phyloP scores from a whole-genome alignment of 2,113 vertebrate species.

The Tachuris rubrigastra region DNA sequence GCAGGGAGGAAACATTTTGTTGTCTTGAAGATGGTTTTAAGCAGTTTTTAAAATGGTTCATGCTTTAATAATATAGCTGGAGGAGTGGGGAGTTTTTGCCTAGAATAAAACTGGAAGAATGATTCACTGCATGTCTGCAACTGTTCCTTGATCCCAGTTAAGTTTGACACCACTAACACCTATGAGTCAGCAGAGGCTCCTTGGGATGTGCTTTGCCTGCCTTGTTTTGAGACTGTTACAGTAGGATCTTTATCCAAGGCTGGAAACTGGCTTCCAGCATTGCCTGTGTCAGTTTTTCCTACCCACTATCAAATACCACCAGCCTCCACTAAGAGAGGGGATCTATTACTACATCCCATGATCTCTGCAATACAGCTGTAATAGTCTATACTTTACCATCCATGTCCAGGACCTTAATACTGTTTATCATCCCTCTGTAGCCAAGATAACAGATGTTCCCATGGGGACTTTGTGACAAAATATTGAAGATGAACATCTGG shows the following conservation, averaged over 20 bases:
- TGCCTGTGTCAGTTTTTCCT: conserved; percentile 56
- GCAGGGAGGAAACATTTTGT: not conserved
- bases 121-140: conserved; percentile 57
- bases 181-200: conserved; percentile 57
- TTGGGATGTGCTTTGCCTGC: conserved; percentile 25
- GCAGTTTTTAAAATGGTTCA: conserved; percentile 12
- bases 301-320: conserved; percentile 47
- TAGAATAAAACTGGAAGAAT: conserved; percentile 65
- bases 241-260: conserved; percentile 35
- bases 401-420: not conserved
- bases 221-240: conserved; percentile 45
- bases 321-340: not conserved
- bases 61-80: conserved; percentile 49
- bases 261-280: conserved; percentile 21
- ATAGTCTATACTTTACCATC: not conserved
- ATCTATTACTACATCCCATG: not conserved
- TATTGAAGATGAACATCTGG: not conserved
- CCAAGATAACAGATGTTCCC: not conserved
- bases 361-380: not conserved
- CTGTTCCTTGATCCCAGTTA: conserved; percentile 50
- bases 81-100: conserved; percentile 32
- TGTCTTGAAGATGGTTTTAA: conserved; percentile 21
- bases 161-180: conserved; percentile 54
- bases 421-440: not conserved
- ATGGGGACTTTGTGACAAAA: not conserved